Percentiles rank a stretch among this genome's conserved stretches.
phyloP scores from a whole-genome alignment of 2,797 vertebrate species.

The Channallabes apus region DNA sequence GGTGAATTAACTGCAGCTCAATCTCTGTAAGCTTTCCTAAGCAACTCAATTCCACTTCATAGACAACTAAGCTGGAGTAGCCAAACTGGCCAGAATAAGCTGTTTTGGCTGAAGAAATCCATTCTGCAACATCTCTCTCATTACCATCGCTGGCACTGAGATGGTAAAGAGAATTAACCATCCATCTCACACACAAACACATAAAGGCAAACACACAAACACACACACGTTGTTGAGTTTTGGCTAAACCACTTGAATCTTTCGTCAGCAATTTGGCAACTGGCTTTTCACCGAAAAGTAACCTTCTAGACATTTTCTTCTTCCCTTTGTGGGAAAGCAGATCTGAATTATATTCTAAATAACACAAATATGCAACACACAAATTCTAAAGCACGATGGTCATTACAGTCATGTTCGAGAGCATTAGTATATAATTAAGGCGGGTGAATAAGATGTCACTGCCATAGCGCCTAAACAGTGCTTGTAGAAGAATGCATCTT shows the following conservation, averaged over 20 bases:
- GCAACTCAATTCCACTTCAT: constrained; percentile 40
- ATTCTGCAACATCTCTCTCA: constrained; percentile 38
- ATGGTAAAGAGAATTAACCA: constrained; percentile 42
- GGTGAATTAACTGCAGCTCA: constrained; percentile 21
- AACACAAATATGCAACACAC: constrained; percentile 14
- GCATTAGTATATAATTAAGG: constrained; percentile 40
- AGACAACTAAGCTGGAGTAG: constrained; percentile 40
- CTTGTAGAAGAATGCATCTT: constrained; percentile 28
- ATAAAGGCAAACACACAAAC: background rate
- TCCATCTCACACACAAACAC: constrained; percentile 15
- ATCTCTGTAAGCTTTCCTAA: constrained; percentile 38
- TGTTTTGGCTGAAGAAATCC: constrained; percentile 41
- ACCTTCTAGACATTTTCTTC: constrained; percentile 10
- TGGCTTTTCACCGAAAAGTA: constrained; percentile 16
- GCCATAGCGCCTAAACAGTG: constrained; percentile 19
- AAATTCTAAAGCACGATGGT: constrained; percentile 4
- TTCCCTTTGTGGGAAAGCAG: background rate
- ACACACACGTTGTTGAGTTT: constrained; percentile 9
- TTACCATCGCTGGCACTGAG: constrained; percentile 40
- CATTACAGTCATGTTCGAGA: constrained; percentile 11
- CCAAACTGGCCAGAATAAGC: constrained; percentile 39
- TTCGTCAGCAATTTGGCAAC: constrained; percentile 35
- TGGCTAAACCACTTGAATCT: constrained; percentile 37
- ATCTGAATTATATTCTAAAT: constrained; percentile 14
- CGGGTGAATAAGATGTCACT: constrained; percentile 12